Evolutionary conservation across 2,113 vertebrate species (phyloP).

Genomic region (Peromyscus polionotus): DNA sequence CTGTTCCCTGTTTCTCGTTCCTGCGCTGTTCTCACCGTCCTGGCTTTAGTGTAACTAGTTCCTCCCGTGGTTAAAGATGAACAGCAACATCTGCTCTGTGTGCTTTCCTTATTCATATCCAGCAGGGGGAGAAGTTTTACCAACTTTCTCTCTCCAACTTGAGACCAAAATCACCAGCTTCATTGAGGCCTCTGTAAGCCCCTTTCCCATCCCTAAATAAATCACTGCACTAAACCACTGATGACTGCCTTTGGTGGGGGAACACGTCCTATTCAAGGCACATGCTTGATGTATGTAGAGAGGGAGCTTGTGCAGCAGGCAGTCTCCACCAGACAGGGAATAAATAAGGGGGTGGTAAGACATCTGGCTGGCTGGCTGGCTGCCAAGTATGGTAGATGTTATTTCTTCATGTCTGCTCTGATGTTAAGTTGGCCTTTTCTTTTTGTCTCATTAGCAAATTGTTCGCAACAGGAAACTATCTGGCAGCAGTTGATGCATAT

Average conservation of each 20-base stretch:
- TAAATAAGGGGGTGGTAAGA: background rate
- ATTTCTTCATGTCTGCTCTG: conserved; percentile 15
- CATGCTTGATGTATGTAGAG: background rate
- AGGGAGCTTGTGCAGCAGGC: too few relatives aligned
- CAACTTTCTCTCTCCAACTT: background rate
- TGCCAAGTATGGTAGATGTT: background rate
- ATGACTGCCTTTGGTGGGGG: background rate
- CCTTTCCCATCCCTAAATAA: background rate
- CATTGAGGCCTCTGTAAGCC: background rate
- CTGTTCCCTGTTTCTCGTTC: background rate
- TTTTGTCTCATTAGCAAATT: conserved; percentile 89
- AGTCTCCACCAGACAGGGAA: background rate
- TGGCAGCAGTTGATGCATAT: conserved; percentile 94
- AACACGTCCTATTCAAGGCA: background rate
- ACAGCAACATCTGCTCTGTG: background rate
- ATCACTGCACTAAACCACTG: background rate
- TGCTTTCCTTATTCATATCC: background rate
- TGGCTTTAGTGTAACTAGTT: background rate
- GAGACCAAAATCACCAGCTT: background rate
- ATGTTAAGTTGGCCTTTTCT: conserved; percentile 26
- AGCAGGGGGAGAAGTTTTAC: conserved; percentile 46
- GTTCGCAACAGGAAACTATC: conserved; percentile 92
- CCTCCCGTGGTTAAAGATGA: background rate
- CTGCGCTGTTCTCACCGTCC: background rate
- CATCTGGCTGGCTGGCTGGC: background rate